These are phyloP conservation scores for Pungitius pungitius DNA, from an alignment of 2,113 vertebrate genomes.

Conservation along the genomic window DNA sequence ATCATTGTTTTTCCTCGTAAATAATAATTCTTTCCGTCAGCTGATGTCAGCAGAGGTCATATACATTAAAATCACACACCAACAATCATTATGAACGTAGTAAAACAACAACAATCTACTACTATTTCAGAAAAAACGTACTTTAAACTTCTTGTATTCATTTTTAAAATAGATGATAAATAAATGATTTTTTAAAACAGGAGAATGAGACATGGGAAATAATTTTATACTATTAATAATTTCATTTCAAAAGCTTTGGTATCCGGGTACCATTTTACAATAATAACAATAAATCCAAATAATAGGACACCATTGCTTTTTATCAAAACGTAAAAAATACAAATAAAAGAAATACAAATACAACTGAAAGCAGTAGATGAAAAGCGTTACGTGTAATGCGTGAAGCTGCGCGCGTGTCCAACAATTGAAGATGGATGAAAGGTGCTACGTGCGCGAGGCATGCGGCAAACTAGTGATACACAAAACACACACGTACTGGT, in stretches of 20 bases:
- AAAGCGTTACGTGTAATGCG: neutral
- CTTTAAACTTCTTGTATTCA: neutral
- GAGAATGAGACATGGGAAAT: neutral
- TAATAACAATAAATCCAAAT: neutral
- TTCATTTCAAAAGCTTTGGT: neutral
- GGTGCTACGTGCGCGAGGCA: neutral
- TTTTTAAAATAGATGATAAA: neutral
- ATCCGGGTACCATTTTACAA: neutral
- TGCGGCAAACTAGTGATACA: neutral
- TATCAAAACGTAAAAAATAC: neutral
- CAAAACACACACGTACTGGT: neutral
- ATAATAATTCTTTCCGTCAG: slow-evolving; percentile 55
- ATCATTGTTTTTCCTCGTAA: slow-evolving; percentile 42
- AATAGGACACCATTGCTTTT: neutral
- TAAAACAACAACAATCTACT: neutral
- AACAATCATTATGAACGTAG: neutral
- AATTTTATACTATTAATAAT: neutral
- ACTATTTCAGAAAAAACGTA: neutral
- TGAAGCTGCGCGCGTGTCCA: neutral
- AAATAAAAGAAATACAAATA: neutral
- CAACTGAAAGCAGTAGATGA: neutral
- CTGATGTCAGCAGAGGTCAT: slow-evolving; percentile 41
- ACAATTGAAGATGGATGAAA: slow-evolving; percentile 2
- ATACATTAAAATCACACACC: slow-evolving; percentile 28
- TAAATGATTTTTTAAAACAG: neutral